phyloP scores from a whole-genome alignment of 1,140 invertebrate species.

The Propsilocerus akamusi region DNA sequence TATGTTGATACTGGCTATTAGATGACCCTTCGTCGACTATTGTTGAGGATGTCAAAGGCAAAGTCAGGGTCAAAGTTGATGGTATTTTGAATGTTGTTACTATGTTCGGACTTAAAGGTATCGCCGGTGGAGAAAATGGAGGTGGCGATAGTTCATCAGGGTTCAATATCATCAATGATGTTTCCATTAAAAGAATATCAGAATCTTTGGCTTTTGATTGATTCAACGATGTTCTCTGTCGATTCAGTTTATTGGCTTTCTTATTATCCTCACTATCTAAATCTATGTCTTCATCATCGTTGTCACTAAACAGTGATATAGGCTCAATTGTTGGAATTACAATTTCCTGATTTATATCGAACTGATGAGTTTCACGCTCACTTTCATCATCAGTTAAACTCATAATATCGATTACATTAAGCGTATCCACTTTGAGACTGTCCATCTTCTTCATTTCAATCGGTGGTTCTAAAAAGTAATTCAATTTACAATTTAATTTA shows the following conservation, averaged over 20 bases:
- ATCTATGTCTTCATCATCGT: background rate
- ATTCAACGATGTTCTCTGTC: conserved; percentile 5
- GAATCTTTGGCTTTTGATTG: conserved; percentile 4
- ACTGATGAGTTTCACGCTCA: background rate
- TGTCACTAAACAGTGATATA: background rate
- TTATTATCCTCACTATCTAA: background rate
- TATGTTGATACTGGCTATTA: conserved; percentile 7
- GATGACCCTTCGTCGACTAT: conserved; percentile 5
- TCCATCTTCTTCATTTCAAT: conserved; percentile 21
- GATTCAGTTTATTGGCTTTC: conserved; percentile 5
- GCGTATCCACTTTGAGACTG: background rate
- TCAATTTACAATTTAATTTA: background rate
- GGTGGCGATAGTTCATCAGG: conserved; percentile 6
- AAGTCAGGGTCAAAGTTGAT: conserved; percentile 14
- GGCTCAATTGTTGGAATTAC: background rate
- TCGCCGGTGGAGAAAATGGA: conserved; percentile 12
- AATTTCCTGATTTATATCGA: background rate
- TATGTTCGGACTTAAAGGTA: conserved; percentile 1
- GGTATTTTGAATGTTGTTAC: conserved; percentile 16
- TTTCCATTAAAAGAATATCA: background rate
- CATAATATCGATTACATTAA: conserved; percentile 2
- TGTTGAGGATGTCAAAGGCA: conserved; percentile 2
- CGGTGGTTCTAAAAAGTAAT: conserved; percentile 11
- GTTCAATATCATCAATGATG: conserved; percentile 7
- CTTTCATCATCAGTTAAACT: conserved; percentile 18